Evolutionary conservation across 2,113 vertebrate species (phyloP).

Genomic region (Riparia riparia): DNA sequence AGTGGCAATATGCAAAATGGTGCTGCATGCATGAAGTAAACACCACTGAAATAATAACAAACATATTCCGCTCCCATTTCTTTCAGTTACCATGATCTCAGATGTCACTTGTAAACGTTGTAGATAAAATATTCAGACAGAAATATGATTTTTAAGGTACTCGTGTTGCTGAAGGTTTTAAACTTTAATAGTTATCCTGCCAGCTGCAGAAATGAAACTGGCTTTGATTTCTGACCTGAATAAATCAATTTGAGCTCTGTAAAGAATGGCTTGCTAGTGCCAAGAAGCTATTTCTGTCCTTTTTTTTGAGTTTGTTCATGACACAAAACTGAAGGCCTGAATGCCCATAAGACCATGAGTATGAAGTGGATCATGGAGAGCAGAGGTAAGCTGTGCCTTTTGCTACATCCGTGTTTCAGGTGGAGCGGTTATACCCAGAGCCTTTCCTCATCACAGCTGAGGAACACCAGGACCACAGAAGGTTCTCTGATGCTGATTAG

Average conservation of each 20-base stretch:
- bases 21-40: background rate
- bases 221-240: conserved; percentile 53
- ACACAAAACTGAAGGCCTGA: background rate
- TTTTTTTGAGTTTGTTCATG: background rate
- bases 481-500: background rate
- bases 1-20: background rate
- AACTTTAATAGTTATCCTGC: conserved; percentile 33
- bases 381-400: background rate
- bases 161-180: background rate
- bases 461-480: background rate
- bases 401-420: background rate
- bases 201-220: conserved; percentile 24
- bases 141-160: conserved; percentile 14
- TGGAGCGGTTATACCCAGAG: background rate
- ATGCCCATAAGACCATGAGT: background rate
- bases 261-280: background rate
- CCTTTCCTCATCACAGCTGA: background rate
- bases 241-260: conserved; percentile 18
- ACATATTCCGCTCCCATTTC: background rate
- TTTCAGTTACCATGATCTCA: conserved; percentile 1
- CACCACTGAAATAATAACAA: background rate
- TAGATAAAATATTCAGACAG: conserved; percentile 25
- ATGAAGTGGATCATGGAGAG: background rate
- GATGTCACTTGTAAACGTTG: background rate
- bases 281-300: background rate